Evolutionary conservation across 2,888 invertebrate species (phyloP).

Genomic region (Aelia acuminata): DNA sequence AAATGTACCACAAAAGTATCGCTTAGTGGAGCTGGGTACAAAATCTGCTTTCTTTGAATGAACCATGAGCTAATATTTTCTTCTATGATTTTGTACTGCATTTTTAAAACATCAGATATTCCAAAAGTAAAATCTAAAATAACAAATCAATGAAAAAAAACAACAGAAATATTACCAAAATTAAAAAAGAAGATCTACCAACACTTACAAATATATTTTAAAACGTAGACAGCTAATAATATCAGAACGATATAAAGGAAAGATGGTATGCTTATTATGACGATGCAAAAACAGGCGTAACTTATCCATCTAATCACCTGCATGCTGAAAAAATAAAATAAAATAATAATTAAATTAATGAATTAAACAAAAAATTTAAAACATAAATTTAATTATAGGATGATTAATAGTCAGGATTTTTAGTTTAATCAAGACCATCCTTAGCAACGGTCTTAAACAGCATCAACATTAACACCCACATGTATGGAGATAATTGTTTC

Average conservation of each 20-base stretch:
- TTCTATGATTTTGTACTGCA: conserved; percentile 64
- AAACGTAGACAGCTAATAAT: conserved; percentile 76
- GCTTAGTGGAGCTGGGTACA: conserved; percentile 79
- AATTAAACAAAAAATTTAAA: not conserved
- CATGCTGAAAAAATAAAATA: conserved; percentile 73
- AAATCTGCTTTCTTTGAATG: conserved; percentile 74
- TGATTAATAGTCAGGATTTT: no score
- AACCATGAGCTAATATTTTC: conserved; percentile 74
- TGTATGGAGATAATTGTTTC: no score
- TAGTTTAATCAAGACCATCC: no score
- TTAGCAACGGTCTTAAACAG: no score
- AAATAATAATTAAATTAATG: not conserved
- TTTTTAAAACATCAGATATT: conserved; percentile 68
- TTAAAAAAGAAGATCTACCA: not conserved
- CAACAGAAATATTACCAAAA: no score
- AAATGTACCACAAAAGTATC: conserved; percentile 79
- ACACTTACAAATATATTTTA: conserved; percentile 72
- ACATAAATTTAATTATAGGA: no score
- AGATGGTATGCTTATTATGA: conserved; percentile 79
- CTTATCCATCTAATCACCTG: conserved; percentile 77
- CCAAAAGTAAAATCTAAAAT: conserved; percentile 68
- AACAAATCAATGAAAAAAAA: conserved; percentile 8
- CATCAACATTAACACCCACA: no score
- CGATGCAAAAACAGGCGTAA: conserved; percentile 70
- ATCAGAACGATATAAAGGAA: conserved; percentile 78